phyloP scores from a whole-genome alignment of 1,140 invertebrate genomes.

The Drosophila kanapiae region DNA sequence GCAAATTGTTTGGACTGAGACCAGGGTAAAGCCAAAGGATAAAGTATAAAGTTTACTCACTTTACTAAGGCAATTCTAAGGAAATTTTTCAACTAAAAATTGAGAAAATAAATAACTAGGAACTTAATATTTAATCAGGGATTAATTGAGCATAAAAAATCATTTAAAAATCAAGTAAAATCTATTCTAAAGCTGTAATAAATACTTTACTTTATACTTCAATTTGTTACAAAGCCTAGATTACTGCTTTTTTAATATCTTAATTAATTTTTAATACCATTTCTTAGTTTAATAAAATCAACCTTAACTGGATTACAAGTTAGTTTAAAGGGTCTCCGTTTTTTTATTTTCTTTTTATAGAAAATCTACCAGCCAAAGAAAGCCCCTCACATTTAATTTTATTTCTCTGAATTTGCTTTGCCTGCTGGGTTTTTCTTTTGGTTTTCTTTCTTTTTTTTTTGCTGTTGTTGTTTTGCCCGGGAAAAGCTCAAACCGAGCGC shows the following conservation, averaged over 20 bases:
- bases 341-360: not conserved
- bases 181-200: too few species aligned
- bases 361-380: not conserved
- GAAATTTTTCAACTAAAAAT: not conserved
- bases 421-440: not conserved
- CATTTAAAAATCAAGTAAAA: not conserved
- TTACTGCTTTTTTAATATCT: too few species aligned
- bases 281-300: too few species aligned
- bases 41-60: not conserved
- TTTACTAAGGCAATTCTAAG: not conserved
- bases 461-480: constrained; percentile 8
- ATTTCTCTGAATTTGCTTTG: not conserved
- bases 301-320: too few species aligned
- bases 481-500: constrained; percentile 39
- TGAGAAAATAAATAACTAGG: not conserved
- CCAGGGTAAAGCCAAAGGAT: constrained; percentile 1
- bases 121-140: not conserved
- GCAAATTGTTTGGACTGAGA: constrained; percentile 48
- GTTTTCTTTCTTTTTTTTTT: not conserved
- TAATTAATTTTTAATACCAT: too few species aligned
- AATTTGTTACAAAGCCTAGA: too few species aligned
- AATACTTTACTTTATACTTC: too few species aligned
- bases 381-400: constrained; percentile 28
- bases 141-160: not conserved
- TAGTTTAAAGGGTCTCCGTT: not conserved